These are phyloP conservation scores for Lasioglossum figueresi DNA, from an alignment of 2,888 invertebrate genomes.

Conservation along the genomic window DNA sequence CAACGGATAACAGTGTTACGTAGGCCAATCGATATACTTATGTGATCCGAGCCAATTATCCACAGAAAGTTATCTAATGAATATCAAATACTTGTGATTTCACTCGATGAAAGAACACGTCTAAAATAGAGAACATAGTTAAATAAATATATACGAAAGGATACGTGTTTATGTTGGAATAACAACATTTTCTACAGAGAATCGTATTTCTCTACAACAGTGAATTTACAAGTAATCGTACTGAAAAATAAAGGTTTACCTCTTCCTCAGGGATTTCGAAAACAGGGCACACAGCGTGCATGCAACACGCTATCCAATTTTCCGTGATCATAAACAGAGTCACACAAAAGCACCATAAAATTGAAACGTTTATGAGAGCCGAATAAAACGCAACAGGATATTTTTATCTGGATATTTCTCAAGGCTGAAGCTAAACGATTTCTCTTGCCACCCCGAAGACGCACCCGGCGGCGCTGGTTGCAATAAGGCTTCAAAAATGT, in stretches of 20 bases:
- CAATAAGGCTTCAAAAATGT: constrained; percentile 52
- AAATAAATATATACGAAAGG: neutral
- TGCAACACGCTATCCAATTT: neutral
- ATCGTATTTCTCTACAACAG: neutral
- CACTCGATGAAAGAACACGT: neutral
- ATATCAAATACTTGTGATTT: neutral
- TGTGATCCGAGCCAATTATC: neutral
- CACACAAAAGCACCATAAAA: neutral
- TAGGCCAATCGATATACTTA: neutral
- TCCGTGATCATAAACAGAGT: neutral
- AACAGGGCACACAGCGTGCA: no score
- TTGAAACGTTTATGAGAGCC: neutral
- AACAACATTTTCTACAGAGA: neutral
- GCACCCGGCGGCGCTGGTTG: neutral
- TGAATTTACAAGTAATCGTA: neutral
- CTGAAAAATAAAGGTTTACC: neutral
- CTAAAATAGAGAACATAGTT: neutral
- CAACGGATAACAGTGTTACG: neutral
- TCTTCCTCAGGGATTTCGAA: no score
- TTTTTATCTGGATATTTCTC: neutral
- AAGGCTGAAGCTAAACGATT: neutral
- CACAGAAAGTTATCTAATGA: neutral
- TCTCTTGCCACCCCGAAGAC: neutral
- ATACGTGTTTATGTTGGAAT: no score
- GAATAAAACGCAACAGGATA: neutral